Percentiles rank a stretch among this genome's conserved stretches.
Evolutionary conservation across 2,113 vertebrate species (phyloP).

Genomic region (Puffinus mauretanicus): DNA sequence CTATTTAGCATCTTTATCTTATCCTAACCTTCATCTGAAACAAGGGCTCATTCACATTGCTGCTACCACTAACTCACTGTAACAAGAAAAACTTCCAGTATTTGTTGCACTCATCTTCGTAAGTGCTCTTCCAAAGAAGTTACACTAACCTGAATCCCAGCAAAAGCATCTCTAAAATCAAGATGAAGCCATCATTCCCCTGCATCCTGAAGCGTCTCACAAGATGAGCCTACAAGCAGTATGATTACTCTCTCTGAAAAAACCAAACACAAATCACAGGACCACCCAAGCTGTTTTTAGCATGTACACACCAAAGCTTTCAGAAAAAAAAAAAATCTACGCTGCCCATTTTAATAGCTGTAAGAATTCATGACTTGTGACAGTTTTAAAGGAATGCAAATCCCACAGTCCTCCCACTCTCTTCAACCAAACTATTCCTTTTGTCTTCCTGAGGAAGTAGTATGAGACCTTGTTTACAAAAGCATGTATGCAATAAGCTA

Average conservation of each 20-base stretch:
- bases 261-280: neutral
- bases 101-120: neutral
- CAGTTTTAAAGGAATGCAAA: neutral
- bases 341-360: neutral
- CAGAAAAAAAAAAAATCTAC: neutral
- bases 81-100: neutral
- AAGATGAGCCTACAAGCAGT: neutral
- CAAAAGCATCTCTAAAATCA: neutral
- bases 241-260: neutral
- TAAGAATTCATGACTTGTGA: neutral
- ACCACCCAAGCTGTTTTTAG: neutral
- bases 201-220: neutral
- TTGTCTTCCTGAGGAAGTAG: constrained; percentile 4
- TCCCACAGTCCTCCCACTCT: neutral
- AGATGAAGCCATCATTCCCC: neutral
- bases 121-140: neutral
- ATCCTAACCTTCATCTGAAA: neutral
- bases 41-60: neutral
- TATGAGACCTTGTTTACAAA: neutral
- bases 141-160: neutral
- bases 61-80: neutral
- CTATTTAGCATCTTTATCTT: neutral
- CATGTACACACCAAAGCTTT: neutral
- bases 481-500: neutral
- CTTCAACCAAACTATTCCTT: neutral